Percentiles rank a stretch among this genome's conserved stretches.
Evolutionary conservation across 64 coral and sea anemone genomes (phyloP).

Genomic region (Astreopora myriophthalma): DNA sequence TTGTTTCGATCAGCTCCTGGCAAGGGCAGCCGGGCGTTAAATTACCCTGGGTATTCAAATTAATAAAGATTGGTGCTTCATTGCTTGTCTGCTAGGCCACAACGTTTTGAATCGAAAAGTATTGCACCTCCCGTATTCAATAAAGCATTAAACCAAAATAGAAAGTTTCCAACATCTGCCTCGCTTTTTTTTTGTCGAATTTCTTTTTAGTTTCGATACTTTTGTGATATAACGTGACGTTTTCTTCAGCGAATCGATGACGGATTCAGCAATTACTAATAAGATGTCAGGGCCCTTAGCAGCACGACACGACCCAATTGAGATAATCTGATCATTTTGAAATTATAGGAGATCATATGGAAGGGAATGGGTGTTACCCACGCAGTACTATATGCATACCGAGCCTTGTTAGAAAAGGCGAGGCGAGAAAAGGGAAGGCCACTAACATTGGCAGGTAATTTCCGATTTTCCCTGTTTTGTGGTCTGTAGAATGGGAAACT

Average conservation of each 20-base stretch:
- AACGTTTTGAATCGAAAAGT: background rate
- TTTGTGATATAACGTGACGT: background rate
- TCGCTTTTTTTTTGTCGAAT: background rate
- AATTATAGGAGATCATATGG: background rate
- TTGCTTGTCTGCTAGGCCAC: background rate
- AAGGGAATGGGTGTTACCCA: background rate
- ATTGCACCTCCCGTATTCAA: background rate
- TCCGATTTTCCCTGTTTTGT: conserved; percentile 42
- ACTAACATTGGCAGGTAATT: conserved; percentile 5
- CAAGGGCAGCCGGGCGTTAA: no score
- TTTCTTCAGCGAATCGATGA: no score
- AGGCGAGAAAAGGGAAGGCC: background rate
- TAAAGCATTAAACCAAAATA: background rate
- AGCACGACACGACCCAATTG: background rate
- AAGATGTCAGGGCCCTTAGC: no score
- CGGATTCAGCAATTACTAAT: no score
- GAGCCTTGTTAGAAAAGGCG: background rate
- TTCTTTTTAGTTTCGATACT: background rate
- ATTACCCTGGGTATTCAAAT: background rate
- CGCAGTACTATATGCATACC: background rate
- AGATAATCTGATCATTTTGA: no score
- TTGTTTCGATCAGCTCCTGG: background rate
- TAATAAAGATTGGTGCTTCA: background rate
- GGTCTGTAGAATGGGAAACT: background rate
- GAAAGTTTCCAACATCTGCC: conserved; percentile 16